Conservation (phyloP, 1,140 invertebrate genomes). For the Pseudomyrmex cubaensis region DNA sequence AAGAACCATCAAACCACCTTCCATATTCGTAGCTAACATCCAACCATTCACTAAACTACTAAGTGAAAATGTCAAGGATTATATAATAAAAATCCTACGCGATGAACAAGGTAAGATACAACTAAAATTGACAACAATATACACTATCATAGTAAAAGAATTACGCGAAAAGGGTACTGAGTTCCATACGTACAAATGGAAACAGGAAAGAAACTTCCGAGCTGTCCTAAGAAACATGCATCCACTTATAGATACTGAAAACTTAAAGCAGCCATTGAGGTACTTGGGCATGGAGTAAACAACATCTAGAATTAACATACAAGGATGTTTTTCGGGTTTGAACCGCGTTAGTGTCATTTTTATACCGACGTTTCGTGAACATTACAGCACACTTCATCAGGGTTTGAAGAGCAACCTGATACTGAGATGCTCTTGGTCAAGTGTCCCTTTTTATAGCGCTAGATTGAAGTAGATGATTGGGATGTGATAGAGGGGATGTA, state of each 20-base stretch:
- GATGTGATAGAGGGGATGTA: no score
- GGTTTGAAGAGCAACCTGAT: no score
- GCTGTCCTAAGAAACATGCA: neutral
- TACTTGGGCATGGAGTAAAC: neutral
- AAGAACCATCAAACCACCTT: neutral
- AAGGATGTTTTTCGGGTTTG: no score
- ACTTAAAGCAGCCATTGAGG: conserved; percentile 7
- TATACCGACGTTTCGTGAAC: no score
- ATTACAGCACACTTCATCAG: no score
- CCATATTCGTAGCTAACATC: neutral
- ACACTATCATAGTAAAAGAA: neutral
- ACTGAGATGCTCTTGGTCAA: no score
- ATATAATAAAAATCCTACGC: neutral
- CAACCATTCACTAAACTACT: neutral
- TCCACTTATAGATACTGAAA: neutral
- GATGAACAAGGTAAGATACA: neutral
- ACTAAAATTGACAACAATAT: neutral
- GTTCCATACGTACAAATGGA: neutral
- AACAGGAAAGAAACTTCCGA: neutral
- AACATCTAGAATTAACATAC: neutral
- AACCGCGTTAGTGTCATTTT: no score
- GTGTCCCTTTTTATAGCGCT: no score
- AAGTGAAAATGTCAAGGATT: neutral
- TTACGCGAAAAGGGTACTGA: neutral
- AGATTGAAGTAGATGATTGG: no score